These are phyloP conservation scores for Drosophila asahinai DNA, from an alignment of 1,140 invertebrate species.

Conservation along the genomic window DNA sequence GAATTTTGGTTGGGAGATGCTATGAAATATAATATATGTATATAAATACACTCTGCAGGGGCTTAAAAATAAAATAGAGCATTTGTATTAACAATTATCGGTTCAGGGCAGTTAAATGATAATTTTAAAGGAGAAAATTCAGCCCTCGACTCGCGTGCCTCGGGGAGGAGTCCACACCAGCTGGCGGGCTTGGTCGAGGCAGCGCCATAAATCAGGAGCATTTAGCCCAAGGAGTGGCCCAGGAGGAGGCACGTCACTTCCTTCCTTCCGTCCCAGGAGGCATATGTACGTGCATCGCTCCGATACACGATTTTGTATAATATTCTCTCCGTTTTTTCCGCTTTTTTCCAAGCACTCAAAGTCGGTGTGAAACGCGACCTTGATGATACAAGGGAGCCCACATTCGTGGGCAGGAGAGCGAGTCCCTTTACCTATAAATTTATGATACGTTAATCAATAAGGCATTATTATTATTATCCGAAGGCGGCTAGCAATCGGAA, in stretches of 20 bases:
- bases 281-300: slow-evolving; percentile 5
- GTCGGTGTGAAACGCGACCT: not conserved
- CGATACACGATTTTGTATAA: not conserved
- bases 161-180: too few relatives aligned
- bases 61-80: not conserved
- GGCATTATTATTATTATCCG: not conserved
- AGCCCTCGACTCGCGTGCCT: too few relatives aligned
- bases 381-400: not conserved
- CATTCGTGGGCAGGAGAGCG: not conserved
- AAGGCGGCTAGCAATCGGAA: not conserved
- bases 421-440: not conserved
- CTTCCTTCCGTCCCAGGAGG: slow-evolving; percentile 8
- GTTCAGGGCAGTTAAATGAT: not conserved
- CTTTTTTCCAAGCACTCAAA: not conserved
- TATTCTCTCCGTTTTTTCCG: not conserved
- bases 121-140: not conserved
- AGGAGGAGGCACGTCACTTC: slow-evolving; percentile 15
- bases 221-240: slow-evolving; percentile 15
- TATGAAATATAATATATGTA: too few relatives aligned
- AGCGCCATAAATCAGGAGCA: slow-evolving; percentile 14
- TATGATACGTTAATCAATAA: slow-evolving; percentile 18
- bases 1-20: not conserved
- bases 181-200: slow-evolving; percentile 13
- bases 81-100: not conserved
- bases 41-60: too few relatives aligned